phyloP scores from a whole-genome alignment of 2,888 invertebrate genomes.

The Odiellus spinosus region DNA sequence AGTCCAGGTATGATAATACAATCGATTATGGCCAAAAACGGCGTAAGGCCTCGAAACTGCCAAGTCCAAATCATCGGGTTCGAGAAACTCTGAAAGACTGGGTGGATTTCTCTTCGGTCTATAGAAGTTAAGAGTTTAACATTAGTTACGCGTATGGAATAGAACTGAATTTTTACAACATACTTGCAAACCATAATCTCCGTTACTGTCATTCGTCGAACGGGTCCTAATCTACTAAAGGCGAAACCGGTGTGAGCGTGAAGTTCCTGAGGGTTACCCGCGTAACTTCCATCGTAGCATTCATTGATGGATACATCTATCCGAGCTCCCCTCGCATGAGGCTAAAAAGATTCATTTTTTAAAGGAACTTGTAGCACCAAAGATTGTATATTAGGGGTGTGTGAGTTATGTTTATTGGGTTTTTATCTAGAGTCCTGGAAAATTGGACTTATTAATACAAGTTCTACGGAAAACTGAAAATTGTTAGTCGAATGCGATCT shows the following conservation, averaged over 20 bases:
- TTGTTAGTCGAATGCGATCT: no score
- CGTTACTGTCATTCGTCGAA: constrained; percentile 56
- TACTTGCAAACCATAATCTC: constrained; percentile 51
- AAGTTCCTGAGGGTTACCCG: constrained; percentile 68
- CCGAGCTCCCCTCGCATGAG: constrained; percentile 45
- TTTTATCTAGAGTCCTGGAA: no score
- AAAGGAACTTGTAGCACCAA: no score
- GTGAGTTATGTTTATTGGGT: no score
- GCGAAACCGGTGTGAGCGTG: constrained; percentile 48
- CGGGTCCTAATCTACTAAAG: constrained; percentile 52
- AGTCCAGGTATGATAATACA: constrained; percentile 88
- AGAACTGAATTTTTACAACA: no score
- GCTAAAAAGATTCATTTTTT: constrained; percentile 20
- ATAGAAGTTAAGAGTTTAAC: constrained; percentile 11
- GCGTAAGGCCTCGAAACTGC: constrained; percentile 66
- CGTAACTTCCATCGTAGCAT: constrained; percentile 84
- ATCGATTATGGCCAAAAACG: constrained; percentile 74
- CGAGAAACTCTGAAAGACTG: constrained; percentile 72
- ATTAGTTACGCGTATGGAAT: no score
- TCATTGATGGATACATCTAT: constrained; percentile 93
- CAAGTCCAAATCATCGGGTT: constrained; percentile 57
- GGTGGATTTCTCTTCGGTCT: constrained; percentile 44
- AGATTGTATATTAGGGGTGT: no score
- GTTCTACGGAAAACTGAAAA: no score
- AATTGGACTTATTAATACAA: no score